phyloP scores from a whole-genome alignment of 2,113 vertebrate genomes.

The Charina bottae region DNA sequence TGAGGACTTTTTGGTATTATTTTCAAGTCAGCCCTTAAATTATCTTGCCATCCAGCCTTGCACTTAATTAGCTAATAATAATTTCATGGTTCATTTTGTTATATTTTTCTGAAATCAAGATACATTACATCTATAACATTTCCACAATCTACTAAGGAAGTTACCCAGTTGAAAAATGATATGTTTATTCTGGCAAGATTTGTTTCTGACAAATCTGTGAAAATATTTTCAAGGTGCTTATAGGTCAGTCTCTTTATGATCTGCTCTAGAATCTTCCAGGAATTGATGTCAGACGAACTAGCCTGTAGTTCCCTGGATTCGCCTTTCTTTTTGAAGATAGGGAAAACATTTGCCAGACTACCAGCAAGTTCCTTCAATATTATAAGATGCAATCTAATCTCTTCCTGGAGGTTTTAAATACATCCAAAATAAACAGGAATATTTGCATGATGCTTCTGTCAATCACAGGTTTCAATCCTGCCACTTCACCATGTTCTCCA shows the following conservation, averaged over 20 bases:
- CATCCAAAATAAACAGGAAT: neutral
- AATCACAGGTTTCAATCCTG: neutral
- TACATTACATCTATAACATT: neutral
- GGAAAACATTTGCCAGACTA: neutral
- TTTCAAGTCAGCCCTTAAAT: neutral
- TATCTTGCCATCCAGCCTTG: neutral
- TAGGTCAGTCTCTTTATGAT: neutral
- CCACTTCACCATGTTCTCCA: neutral
- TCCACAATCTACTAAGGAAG: neutral
- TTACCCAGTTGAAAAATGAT: neutral
- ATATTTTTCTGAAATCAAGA: neutral
- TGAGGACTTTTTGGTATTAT: neutral
- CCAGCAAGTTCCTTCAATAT: neutral
- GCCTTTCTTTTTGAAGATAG: neutral
- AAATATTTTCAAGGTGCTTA: neutral
- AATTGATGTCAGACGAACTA: neutral
- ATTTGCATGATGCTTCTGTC: neutral
- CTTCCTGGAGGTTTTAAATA: neutral
- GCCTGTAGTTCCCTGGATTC: neutral
- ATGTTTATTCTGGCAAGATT: neutral
- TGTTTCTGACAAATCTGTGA: neutral
- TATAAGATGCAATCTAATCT: neutral
- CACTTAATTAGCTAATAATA: neutral
- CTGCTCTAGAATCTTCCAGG: neutral
- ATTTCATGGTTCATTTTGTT: neutral